These are phyloP conservation scores for Stenodera caucasica DNA, from an alignment of 2,888 invertebrate genomes.

Conservation along the genomic window DNA sequence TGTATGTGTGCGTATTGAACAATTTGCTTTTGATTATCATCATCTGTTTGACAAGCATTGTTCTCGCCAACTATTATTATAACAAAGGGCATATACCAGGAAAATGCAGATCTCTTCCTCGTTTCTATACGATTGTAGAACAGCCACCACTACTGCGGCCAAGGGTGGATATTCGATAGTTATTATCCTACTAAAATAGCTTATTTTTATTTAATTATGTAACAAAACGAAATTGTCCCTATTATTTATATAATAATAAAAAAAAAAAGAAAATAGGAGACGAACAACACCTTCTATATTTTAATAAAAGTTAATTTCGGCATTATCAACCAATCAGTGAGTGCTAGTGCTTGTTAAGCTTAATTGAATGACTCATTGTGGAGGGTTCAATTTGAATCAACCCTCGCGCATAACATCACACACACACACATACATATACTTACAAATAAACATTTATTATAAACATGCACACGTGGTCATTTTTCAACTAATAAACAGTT, in stretches of 20 bases:
- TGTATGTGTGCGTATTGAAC: conserved; percentile 26
- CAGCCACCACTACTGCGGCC: too few species aligned
- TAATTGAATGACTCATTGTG: conserved; percentile 47
- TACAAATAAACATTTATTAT: background rate
- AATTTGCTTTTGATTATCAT: conserved; percentile 34
- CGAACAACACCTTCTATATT: conserved; percentile 29
- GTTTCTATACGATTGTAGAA: too few species aligned
- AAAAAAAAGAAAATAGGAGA: background rate
- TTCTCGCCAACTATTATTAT: conserved; percentile 22
- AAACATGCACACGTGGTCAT: conserved; percentile 23
- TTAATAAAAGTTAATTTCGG: conserved; percentile 42
- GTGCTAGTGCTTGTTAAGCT: conserved; percentile 38
- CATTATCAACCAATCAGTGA: conserved; percentile 47
- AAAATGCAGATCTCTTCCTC: conserved; percentile 5
- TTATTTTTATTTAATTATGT: background rate
- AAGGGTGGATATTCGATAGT: too few species aligned
- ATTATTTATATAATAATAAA: background rate
- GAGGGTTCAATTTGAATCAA: conserved; percentile 33
- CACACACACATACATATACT: conserved; percentile 35
- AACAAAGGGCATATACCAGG: conserved; percentile 11
- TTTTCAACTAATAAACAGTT: conserved; percentile 19
- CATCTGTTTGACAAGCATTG: conserved; percentile 36
- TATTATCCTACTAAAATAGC: too few species aligned
- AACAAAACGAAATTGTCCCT: background rate
- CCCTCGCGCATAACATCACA: conserved; percentile 46